Conservation (phyloP, 2,797 vertebrate genomes). For the Epinephelus coioides region DNA sequence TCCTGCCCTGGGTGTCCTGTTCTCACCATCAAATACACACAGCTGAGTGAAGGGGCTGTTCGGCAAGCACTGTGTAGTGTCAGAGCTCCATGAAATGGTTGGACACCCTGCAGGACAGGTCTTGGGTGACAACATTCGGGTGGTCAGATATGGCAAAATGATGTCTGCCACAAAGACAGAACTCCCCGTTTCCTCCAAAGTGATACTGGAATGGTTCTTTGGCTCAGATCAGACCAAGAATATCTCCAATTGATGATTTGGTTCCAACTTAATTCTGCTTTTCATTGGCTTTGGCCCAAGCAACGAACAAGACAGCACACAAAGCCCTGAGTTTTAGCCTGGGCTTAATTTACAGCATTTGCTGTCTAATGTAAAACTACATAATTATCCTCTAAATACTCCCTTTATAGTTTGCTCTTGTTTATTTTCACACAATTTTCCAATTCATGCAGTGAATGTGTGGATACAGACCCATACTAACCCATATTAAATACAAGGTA, state of each 20-base stretch:
- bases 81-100: not conserved
- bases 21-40: conserved; percentile 22
- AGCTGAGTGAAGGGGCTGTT: conserved; percentile 12
- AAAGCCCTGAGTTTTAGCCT: not conserved
- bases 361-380: not conserved
- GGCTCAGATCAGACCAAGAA: not conserved
- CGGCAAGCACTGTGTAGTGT: not conserved
- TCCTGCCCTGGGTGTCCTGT: conserved; percentile 57
- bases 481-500: no score
- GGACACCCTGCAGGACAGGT: not conserved
- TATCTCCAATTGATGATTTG: not conserved
- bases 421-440: no score
- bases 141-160: not conserved
- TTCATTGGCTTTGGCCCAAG: no score
- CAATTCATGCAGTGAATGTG: not conserved
- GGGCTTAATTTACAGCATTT: not conserved
- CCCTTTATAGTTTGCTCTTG: not conserved
- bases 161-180: not conserved
- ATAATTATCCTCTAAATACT: not conserved
- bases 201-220: not conserved
- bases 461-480: no score
- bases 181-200: not conserved
- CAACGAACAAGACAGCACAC: not conserved
- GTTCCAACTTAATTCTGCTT: not conserved
- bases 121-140: conserved; percentile 6